These are phyloP conservation scores for Pseudanteris insignis DNA, from an alignment of 2,888 invertebrate genomes.

Conservation along the genomic window DNA sequence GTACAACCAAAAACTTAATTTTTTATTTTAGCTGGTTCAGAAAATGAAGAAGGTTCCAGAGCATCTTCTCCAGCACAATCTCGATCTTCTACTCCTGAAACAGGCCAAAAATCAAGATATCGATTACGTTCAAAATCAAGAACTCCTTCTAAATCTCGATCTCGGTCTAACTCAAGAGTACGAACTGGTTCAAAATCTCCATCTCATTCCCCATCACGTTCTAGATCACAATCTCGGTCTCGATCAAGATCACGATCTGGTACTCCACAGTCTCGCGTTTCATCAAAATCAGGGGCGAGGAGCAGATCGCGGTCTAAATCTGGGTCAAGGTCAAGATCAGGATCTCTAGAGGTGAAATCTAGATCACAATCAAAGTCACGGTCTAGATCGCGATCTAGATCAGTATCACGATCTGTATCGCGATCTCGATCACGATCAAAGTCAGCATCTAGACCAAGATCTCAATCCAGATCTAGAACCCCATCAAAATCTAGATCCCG, in stretches of 20 bases:
- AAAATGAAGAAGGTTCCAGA: constrained; percentile 64
- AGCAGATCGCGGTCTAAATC: constrained; percentile 50
- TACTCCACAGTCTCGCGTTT: constrained; percentile 50
- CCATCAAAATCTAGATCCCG: constrained; percentile 52
- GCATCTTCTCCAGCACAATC: constrained; percentile 64
- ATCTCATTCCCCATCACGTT: constrained; percentile 48
- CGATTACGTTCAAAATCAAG: constrained; percentile 45
- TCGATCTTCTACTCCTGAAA: constrained; percentile 56
- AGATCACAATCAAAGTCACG: constrained; percentile 53
- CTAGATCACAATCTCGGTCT: constrained; percentile 51
- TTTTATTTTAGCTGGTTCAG: constrained; percentile 57
- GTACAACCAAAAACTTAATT: no score
- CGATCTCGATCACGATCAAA: constrained; percentile 51
- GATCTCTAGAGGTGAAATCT: constrained; percentile 52
- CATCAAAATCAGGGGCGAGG: constrained; percentile 52
- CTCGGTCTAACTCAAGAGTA: constrained; percentile 54
- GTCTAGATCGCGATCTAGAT: constrained; percentile 56
- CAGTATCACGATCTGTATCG: constrained; percentile 52
- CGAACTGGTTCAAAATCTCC: constrained; percentile 55
- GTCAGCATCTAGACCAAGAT: constrained; percentile 48
- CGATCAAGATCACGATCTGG: constrained; percentile 51
- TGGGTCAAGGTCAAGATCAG: constrained; percentile 57
- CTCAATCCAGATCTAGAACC: constrained; percentile 55
- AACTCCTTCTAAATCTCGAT: constrained; percentile 53
- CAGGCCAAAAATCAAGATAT: constrained; percentile 53